Conservation (phyloP, 1,140 invertebrate genomes). For the Archegozetes longisetosus region DNA sequence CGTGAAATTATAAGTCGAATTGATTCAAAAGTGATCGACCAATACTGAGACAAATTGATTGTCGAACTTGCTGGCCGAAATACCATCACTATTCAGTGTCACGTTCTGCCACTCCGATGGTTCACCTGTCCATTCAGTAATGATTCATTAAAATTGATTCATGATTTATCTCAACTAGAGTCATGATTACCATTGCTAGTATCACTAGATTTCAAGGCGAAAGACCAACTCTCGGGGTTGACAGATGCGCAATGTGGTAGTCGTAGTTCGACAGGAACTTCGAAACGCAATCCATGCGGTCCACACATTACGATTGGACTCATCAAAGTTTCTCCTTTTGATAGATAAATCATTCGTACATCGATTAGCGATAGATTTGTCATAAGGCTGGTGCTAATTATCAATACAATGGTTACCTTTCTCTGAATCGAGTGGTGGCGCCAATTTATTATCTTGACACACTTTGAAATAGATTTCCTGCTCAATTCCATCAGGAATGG, state of each 20-base stretch:
- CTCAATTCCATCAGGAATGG: constrained; percentile 54
- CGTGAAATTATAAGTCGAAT: no score
- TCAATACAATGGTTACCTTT: constrained; percentile 50
- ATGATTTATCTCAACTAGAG: background rate
- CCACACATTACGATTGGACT: constrained; percentile 89
- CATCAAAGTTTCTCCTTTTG: constrained; percentile 68
- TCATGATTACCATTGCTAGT: constrained; percentile 30
- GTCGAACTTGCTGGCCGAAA: constrained; percentile 27
- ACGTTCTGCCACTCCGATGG: constrained; percentile 52
- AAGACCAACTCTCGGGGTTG: constrained; percentile 36
- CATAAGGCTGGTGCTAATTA: no score
- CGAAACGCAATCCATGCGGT: constrained; percentile 73
- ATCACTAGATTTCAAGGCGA: constrained; percentile 55
- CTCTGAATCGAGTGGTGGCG: constrained; percentile 64
- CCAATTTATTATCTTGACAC: constrained; percentile 41
- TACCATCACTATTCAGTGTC: constrained; percentile 28
- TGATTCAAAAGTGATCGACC: constrained; percentile 61
- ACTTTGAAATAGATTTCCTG: constrained; percentile 94
- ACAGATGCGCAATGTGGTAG: constrained; percentile 37
- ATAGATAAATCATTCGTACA: background rate
- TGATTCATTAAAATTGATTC: background rate
- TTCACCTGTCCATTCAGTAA: constrained; percentile 35
- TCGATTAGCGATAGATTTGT: background rate
- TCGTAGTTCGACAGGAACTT: constrained; percentile 61
- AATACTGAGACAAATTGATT: constrained; percentile 69